Conservation (phyloP, 1,140 invertebrate species). For the Drosophila simulans region DNA sequence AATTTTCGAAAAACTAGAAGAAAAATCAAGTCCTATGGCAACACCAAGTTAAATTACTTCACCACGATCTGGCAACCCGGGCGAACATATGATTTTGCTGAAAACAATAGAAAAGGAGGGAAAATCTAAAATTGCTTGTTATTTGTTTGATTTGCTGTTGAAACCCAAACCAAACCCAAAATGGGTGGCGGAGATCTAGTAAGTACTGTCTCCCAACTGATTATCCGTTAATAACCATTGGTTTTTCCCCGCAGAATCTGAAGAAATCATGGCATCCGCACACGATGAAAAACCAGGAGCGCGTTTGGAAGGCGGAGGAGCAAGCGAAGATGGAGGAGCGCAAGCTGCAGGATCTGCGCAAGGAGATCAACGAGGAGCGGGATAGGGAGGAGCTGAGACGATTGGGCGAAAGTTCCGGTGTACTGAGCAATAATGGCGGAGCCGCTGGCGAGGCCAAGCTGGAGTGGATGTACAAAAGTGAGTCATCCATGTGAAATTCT, state of each 20-base stretch:
- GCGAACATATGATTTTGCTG: constrained; percentile 17
- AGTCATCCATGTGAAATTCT: not conserved
- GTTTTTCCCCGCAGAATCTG: constrained; percentile 86
- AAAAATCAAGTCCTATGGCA: too few relatives aligned
- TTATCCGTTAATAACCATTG: not conserved
- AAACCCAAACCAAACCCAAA: not conserved
- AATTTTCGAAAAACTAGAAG: too few relatives aligned
- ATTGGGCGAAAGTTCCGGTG: constrained; percentile 87
- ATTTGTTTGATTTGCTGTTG: constrained; percentile 5
- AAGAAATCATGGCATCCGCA: constrained; percentile 93
- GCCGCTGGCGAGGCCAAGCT: constrained; percentile 87
- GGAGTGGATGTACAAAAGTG: constrained; percentile 97
- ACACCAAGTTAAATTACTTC: not conserved
- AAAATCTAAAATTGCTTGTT: constrained; percentile 30
- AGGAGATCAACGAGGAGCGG: constrained; percentile 88
- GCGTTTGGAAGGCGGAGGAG: constrained; percentile 92
- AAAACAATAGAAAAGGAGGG: constrained; percentile 28
- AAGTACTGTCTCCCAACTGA: constrained; percentile 49
- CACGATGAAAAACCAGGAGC: constrained; percentile 91
- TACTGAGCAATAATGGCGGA: constrained; percentile 85
- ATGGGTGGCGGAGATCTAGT: constrained; percentile 87
- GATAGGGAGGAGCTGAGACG: constrained; percentile 88
- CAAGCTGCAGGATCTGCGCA: constrained; percentile 88
- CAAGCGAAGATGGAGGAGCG: constrained; percentile 89
- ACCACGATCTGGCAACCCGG: not conserved